Percentiles rank a stretch among this genome's conserved stretches.
Evolutionary conservation across 2,113 vertebrate species (phyloP).

Genomic region (Eira barbara): DNA sequence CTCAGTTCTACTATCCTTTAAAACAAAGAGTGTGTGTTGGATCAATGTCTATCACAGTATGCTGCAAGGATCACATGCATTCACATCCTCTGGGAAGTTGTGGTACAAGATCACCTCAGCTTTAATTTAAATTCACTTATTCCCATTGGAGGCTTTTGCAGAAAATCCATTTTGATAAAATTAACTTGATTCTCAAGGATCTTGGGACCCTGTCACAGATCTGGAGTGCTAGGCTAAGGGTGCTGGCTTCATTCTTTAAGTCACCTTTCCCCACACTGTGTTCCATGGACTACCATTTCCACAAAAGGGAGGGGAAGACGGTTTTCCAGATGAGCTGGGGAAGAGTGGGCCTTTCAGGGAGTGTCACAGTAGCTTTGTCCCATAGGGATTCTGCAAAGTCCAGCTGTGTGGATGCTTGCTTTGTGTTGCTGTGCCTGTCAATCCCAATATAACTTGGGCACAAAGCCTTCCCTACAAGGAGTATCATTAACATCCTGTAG

Average conservation of each 20-base stretch:
- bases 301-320: background rate
- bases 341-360: background rate
- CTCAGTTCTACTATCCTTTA: background rate
- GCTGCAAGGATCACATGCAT: too few species aligned
- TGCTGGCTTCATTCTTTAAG: background rate
- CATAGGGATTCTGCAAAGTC: background rate
- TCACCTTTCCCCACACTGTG: background rate
- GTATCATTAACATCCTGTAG: background rate
- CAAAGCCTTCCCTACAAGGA: background rate
- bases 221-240: background rate
- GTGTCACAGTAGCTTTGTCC: fast-evolving
- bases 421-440: background rate
- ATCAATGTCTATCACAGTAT: background rate
- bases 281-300: background rate
- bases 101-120: background rate
- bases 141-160: background rate
- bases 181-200: background rate
- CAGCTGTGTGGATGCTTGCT: fast-evolving
- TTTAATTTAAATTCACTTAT: background rate
- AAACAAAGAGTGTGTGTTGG: background rate
- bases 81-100: background rate
- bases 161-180: background rate
- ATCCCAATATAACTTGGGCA: background rate
- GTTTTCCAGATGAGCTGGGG: background rate
- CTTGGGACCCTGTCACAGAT: too few species aligned